phyloP scores from a whole-genome alignment of 2,797 vertebrate genomes.

The Centropyge bicolor region DNA sequence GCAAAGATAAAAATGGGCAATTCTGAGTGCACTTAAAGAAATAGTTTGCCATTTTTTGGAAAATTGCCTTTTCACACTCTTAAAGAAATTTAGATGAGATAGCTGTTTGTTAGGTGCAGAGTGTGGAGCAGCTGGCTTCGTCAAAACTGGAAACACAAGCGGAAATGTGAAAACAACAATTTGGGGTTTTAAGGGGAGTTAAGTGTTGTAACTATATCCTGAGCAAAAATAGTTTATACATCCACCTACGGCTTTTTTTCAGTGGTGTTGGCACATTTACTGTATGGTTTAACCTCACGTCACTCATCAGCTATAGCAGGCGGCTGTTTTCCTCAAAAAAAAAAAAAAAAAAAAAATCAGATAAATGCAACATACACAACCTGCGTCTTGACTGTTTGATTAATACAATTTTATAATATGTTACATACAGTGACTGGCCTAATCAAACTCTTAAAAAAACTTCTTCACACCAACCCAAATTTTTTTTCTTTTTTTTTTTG shows the following conservation, averaged over 20 bases:
- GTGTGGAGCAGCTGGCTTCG: background rate
- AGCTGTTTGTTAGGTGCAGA: background rate
- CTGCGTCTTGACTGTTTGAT: background rate
- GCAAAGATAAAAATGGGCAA: background rate
- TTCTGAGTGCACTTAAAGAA: too few species aligned
- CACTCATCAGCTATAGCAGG: background rate
- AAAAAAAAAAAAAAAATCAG: too few species aligned
- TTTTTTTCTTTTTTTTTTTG: background rate
- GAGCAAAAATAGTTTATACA: background rate
- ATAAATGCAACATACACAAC: background rate
- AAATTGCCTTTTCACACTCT: too few species aligned
- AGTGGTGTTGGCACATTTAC: background rate
- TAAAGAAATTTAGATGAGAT: background rate
- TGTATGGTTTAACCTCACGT: background rate
- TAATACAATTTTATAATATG: background rate
- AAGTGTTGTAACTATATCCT: background rate
- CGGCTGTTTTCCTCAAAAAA: background rate
- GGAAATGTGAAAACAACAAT: conserved; percentile 15
- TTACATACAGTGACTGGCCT: background rate
- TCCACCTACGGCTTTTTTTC: background rate
- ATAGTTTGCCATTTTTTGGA: too few species aligned
- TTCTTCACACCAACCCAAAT: conserved; percentile 48
- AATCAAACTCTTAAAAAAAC: conserved; percentile 22
- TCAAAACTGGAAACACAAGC: conserved; percentile 21
- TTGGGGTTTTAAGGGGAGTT: background rate